Evolutionary conservation across 1,140 invertebrate genomes (phyloP).

Genomic region (Zaprionus ornatus): DNA sequence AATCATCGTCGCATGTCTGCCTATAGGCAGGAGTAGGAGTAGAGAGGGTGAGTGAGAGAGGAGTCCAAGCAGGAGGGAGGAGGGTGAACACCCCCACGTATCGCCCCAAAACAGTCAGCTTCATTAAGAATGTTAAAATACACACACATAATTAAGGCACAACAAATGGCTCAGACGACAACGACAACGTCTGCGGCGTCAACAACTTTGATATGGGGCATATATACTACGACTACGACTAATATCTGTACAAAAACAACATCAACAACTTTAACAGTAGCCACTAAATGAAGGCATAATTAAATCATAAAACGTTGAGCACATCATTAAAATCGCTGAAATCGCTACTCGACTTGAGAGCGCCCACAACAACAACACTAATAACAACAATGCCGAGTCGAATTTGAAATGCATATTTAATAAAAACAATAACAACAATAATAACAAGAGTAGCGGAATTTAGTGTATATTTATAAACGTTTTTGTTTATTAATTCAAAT

Average conservation of each 20-base stretch:
- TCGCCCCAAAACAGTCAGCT: slow-evolving; percentile 42
- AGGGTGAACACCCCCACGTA: slow-evolving; percentile 30
- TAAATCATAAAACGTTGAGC: slow-evolving; percentile 80
- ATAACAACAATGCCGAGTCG: slow-evolving; percentile 17
- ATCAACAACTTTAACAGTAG: slow-evolving; percentile 50
- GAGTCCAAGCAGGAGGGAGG: neutral
- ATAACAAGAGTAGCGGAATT: slow-evolving; percentile 12
- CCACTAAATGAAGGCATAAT: slow-evolving; percentile 71
- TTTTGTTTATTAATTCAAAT: slow-evolving; percentile 80
- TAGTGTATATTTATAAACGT: slow-evolving; percentile 61
- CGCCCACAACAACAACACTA: slow-evolving; percentile 33
- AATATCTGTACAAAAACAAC: slow-evolving; percentile 21
- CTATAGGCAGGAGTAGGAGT: slow-evolving; percentile 20
- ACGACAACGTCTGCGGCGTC: slow-evolving; percentile 4
- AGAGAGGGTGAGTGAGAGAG: neutral
- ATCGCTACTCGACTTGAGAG: slow-evolving; percentile 77
- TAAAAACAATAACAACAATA: slow-evolving; percentile 21
- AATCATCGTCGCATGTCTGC: slow-evolving; percentile 70
- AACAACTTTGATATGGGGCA: slow-evolving; percentile 72
- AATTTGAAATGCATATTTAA: slow-evolving; percentile 60
- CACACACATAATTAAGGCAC: slow-evolving; percentile 75
- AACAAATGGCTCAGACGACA: slow-evolving; percentile 61
- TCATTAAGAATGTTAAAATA: slow-evolving; percentile 80
- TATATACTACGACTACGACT: slow-evolving; percentile 43
- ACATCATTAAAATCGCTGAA: slow-evolving; percentile 79